These are phyloP conservation scores for Natrix natrix DNA, from an alignment of 2,797 vertebrate genomes.

Conservation along the genomic window DNA sequence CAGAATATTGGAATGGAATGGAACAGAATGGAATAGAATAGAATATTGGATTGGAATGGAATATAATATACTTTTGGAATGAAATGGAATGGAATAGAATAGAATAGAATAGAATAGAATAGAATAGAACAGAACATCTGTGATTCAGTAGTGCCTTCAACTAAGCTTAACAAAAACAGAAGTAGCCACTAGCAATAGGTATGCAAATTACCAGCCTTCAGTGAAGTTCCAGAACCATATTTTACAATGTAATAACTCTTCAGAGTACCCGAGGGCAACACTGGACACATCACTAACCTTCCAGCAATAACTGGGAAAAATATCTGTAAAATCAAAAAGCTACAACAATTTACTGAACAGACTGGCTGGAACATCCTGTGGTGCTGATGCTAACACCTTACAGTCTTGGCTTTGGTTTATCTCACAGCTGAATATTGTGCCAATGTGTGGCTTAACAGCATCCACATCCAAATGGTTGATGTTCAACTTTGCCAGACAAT, in stretches of 20 bases:
- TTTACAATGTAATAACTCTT: not conserved
- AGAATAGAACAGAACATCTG: not conserved
- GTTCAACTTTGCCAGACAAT: not conserved
- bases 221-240: not conserved
- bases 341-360: not conserved
- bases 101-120: too few species aligned
- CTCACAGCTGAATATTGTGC: not conserved
- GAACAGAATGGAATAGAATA: too few species aligned
- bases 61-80: too few species aligned
- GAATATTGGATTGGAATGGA: not conserved
- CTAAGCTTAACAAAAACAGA: not conserved
- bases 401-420: not conserved
- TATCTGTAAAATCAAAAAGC: not conserved
- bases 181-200: not conserved
- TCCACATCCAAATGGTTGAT: not conserved
- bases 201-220: not conserved
- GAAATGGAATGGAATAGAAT: too few species aligned
- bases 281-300: not conserved
- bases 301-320: not conserved
- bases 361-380: not conserved
- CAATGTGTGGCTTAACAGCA: not conserved
- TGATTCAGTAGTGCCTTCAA: not conserved
- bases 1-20: too few species aligned
- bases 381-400: not conserved
- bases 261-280: not conserved